A percentile compares a stretch with the other conserved stretches of the same genome.
These are phyloP conservation scores for Falcaria lacertinaria DNA, from an alignment of 2,888 invertebrate species.

Conservation along the genomic window DNA sequence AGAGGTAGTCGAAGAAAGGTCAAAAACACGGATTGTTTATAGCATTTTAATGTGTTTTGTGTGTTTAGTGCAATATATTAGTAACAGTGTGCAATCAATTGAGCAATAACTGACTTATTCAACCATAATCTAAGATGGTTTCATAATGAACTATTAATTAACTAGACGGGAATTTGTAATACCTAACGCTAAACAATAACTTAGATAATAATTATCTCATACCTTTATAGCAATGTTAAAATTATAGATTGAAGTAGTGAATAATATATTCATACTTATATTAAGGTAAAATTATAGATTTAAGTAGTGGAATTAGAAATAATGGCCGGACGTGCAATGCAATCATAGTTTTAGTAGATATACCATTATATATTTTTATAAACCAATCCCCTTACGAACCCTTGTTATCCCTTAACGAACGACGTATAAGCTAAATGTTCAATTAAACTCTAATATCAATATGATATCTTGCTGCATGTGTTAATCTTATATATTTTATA, in stretches of 20 bases:
- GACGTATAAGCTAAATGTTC: too few relatives aligned
- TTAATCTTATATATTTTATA: too few relatives aligned
- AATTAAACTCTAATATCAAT: too few relatives aligned
- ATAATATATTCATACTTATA: too few relatives aligned
- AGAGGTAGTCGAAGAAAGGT: slow-evolving; percentile 35
- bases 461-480: too few relatives aligned
- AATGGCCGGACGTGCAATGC: slow-evolving; percentile 77
- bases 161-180: slow-evolving; percentile 23
- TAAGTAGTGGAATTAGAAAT: not conserved
- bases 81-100: slow-evolving; percentile 47
- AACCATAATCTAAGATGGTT: too few relatives aligned
- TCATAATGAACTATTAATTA: slow-evolving; percentile 9
- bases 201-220: not conserved
- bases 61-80: slow-evolving; percentile 8
- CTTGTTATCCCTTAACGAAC: not conserved
- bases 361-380: slow-evolving; percentile 12
- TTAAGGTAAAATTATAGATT: too few relatives aligned
- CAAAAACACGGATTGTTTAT: slow-evolving; percentile 31
- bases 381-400: not conserved
- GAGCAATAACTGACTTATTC: slow-evolving; percentile 40
- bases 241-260: not conserved
- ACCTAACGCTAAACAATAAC: not conserved
- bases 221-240: too few relatives aligned
- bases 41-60: too few relatives aligned
- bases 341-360: slow-evolving; percentile 53